Conservation (phyloP, 2,888 invertebrate species). For the Dendrolimus houi region DNA sequence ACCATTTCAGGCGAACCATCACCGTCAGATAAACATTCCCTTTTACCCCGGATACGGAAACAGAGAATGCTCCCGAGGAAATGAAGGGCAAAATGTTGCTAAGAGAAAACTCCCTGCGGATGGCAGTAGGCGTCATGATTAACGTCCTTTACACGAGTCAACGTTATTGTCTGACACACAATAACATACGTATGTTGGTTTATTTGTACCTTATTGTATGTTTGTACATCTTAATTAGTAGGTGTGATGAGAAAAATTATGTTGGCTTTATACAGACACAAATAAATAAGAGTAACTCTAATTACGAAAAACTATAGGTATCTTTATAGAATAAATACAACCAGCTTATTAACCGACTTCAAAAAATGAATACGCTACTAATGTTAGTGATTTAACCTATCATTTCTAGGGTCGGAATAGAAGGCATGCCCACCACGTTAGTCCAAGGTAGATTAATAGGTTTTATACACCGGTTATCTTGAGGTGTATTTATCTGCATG, state of each 20-base stretch:
- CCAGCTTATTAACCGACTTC: no score
- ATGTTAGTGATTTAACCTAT: no score
- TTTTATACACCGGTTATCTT: no score
- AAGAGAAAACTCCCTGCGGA: conserved; percentile 26
- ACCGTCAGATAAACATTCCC: conserved; percentile 43
- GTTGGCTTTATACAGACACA: neutral
- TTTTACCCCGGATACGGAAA: conserved; percentile 41
- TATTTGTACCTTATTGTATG: conserved; percentile 20
- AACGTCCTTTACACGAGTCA: conserved; percentile 42
- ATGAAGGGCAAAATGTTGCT: conserved; percentile 44
- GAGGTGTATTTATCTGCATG: no score
- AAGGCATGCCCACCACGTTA: no score
- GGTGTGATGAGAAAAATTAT: neutral
- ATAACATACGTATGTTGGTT: conserved; percentile 28
- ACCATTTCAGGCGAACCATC: conserved; percentile 28
- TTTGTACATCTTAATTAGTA: conserved; percentile 20
- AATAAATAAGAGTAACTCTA: no score
- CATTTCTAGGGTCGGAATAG: no score
- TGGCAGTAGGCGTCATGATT: conserved; percentile 35
- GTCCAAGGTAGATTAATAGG: no score
- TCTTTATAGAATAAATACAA: no score
- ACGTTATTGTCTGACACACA: conserved; percentile 29
- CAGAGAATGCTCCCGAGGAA: conserved; percentile 51
- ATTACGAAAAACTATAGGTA: no score
- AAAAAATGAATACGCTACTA: no score